Evolutionary conservation across 2,797 vertebrate species (phyloP).

Genomic region (Anabacerthia variegaticeps): DNA sequence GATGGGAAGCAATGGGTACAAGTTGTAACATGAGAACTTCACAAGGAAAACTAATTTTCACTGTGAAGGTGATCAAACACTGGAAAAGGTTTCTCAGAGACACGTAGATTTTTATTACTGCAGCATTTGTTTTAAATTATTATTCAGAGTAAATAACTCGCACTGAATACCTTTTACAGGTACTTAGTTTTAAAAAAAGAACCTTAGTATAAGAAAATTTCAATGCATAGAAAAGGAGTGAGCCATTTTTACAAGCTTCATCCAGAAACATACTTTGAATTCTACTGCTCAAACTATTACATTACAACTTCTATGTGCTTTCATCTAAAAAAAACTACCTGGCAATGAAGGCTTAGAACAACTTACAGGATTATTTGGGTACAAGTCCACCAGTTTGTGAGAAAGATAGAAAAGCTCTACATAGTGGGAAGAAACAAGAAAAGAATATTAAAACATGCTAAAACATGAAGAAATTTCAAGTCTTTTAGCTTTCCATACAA

Average conservation of each 20-base stretch:
- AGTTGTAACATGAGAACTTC: not conserved
- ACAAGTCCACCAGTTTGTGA: constrained; percentile 98
- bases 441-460: constrained; percentile 29
- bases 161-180: not conserved
- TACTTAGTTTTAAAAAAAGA: not conserved
- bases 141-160: not conserved
- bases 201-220: not conserved
- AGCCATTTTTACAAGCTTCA: not conserved
- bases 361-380: constrained; percentile 98
- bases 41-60: not conserved
- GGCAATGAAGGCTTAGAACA: not conserved
- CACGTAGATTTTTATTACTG: not conserved
- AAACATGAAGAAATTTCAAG: not conserved
- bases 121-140: not conserved
- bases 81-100: not conserved
- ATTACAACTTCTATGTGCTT: not conserved
- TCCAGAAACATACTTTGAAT: not conserved
- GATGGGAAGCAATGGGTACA: not conserved
- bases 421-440: constrained; percentile 20
- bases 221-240: not conserved
- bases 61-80: not conserved
- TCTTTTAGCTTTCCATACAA: not conserved
- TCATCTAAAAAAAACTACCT: not conserved
- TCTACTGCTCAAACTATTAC: not conserved
- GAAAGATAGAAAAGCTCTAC: constrained; percentile 98